A percentile compares a stretch with the other conserved stretches of the same genome.
Evolutionary conservation across 2,113 vertebrate species (phyloP).

Genomic region (Mus pahari): DNA sequence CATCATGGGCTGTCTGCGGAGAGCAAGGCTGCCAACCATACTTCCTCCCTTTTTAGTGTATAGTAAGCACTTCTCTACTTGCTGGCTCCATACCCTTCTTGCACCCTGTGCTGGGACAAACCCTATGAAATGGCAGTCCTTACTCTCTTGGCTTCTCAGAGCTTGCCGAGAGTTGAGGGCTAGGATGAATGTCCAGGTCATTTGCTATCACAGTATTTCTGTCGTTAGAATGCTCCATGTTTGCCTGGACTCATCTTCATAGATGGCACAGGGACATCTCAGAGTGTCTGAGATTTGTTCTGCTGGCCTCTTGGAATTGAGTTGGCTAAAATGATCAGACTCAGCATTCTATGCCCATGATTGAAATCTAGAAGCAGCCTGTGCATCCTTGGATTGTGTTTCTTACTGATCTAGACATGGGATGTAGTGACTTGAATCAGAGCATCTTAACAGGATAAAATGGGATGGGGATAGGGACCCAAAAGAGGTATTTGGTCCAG

Average conservation of each 20-base stretch:
- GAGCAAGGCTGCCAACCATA: not conserved
- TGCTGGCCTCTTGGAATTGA: not conserved
- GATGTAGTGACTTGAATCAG: not conserved
- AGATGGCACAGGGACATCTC: not conserved
- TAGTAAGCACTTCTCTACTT: not conserved
- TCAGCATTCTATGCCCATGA: not conserved
- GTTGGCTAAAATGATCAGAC: not conserved
- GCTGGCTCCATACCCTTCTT: not conserved
- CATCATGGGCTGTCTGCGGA: fast-evolving
- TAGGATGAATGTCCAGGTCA: not conserved
- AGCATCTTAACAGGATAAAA: not conserved
- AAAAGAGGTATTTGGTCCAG: not conserved
- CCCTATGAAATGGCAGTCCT: not conserved
- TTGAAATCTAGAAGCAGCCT: not conserved
- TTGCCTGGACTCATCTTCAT: not conserved
- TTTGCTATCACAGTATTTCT: not conserved
- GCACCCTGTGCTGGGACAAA: not conserved
- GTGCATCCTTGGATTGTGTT: not conserved
- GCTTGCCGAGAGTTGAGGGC: not conserved
- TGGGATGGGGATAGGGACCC: not conserved
- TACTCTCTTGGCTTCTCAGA: not conserved
- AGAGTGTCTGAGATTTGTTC: not conserved
- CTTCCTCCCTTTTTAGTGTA: not conserved
- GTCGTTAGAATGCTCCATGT: not conserved
- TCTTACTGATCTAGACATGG: not conserved